These are phyloP conservation scores for Coranthus polyacanthus DNA, from an alignment of 2,797 vertebrate genomes.

Conservation along the genomic window DNA sequence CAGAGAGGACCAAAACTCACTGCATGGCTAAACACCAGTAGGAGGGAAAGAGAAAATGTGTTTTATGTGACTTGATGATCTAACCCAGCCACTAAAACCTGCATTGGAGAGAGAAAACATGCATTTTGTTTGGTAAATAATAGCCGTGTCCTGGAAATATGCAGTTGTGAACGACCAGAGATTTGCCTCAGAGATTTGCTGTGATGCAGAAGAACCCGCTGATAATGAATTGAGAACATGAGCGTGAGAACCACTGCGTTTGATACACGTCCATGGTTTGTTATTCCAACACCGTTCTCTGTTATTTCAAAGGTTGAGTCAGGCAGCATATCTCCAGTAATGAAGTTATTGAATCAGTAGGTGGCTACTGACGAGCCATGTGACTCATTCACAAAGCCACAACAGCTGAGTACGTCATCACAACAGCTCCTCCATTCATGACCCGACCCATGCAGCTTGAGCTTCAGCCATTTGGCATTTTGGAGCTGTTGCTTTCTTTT, in stretches of 20 bases:
- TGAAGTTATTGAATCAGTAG: background rate
- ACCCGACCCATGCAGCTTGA: background rate
- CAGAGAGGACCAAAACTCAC: background rate
- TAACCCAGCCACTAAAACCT: too few species aligned
- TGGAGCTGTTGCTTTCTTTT: slow-evolving; percentile 7
- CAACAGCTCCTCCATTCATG: background rate
- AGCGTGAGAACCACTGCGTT: background rate
- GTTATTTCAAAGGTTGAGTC: slow-evolving; percentile 17
- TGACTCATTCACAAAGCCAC: slow-evolving; percentile 20
- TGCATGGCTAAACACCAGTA: background rate
- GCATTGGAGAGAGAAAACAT: too few species aligned
- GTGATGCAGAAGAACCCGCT: background rate
- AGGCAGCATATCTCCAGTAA: slow-evolving; percentile 9
- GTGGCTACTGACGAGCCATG: background rate
- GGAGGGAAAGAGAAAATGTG: background rate
- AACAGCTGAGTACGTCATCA: background rate
- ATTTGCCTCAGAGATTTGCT: too few species aligned
- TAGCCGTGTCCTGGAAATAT: too few species aligned
- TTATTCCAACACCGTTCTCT: background rate
- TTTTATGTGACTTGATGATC: too few species aligned
- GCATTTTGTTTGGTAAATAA: too few species aligned
- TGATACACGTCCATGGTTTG: background rate
- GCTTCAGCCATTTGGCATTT: background rate
- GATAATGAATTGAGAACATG: background rate
- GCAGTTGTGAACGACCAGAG: too few species aligned